Percentiles rank a stretch among this genome's conserved stretches.
These are phyloP conservation scores for Zygogramma bicolorata DNA, from an alignment of 2,888 invertebrate species.

Conservation along the genomic window DNA sequence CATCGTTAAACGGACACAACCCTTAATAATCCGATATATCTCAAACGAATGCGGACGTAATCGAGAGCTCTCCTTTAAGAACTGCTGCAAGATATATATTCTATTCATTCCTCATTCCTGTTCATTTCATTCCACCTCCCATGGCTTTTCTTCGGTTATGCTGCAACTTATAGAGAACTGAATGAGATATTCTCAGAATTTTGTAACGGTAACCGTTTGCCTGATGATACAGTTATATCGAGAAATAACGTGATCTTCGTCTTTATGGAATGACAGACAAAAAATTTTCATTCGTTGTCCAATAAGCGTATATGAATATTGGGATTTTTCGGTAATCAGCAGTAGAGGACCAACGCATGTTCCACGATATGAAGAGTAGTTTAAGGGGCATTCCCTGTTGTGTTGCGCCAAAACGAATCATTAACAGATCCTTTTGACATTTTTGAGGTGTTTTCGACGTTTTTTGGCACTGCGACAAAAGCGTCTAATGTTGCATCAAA, in stretches of 20 bases:
- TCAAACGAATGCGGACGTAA: neutral
- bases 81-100: neutral
- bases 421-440: too few relatives aligned
- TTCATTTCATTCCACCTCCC: neutral
- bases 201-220: constrained; percentile 2
- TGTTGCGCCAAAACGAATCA: too few relatives aligned
- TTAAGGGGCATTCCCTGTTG: too few relatives aligned
- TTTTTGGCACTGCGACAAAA: too few relatives aligned
- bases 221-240: neutral
- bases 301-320: too few relatives aligned
- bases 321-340: too few relatives aligned
- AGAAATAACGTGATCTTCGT: constrained; percentile 15
- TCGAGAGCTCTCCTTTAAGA: neutral
- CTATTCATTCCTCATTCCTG: neutral
- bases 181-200: constrained; percentile 9
- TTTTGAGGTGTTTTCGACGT: too few relatives aligned
- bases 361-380: too few relatives aligned
- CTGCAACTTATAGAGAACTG: constrained; percentile 1
- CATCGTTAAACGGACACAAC: too few relatives aligned
- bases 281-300: neutral
- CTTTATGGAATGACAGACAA: neutral
- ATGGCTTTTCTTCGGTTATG: neutral
- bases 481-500: too few relatives aligned
- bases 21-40: neutral
- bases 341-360: too few relatives aligned